Percentiles rank a stretch among this genome's conserved stretches.
These are phyloP conservation scores for Xestia sexstrigata DNA, from an alignment of 2,888 invertebrate species.

Conservation along the genomic window DNA sequence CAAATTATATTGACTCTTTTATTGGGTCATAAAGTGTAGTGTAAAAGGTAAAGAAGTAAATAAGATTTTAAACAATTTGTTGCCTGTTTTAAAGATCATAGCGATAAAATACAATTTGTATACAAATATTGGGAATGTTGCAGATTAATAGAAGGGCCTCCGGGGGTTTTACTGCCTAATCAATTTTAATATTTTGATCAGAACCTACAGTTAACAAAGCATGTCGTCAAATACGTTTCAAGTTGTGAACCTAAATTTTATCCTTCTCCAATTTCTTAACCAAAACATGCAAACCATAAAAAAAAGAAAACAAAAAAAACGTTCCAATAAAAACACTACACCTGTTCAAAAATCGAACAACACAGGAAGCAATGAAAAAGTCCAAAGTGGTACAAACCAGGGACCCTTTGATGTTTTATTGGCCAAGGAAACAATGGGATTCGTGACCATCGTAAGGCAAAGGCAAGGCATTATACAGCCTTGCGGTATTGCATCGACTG, in stretches of 20 bases:
- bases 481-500: conserved; percentile 56
- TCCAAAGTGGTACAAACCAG: conserved; percentile 61
- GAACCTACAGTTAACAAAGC: neutral
- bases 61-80: conserved; percentile 10
- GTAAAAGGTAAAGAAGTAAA: conserved; percentile 22
- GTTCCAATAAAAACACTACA: conserved; percentile 49
- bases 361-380: conserved; percentile 67
- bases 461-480: conserved; percentile 69
- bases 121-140: neutral
- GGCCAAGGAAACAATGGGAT: conserved; percentile 76
- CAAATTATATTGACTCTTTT: conserved; percentile 36
- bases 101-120: conserved; percentile 8
- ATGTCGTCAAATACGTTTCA: neutral
- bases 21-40: conserved; percentile 28
- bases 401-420: conserved; percentile 78
- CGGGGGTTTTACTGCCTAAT: neutral
- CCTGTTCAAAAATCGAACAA: conserved; percentile 57
- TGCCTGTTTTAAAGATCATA: neutral
- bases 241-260: neutral
- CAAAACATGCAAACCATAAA: conserved; percentile 37
- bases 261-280: neutral
- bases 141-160: neutral
- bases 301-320: conserved; percentile 10
- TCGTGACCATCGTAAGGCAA: conserved; percentile 73
- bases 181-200: no score